Conservation (phyloP, 1,140 invertebrate species). For the Holcopasites calliopsidis region DNA sequence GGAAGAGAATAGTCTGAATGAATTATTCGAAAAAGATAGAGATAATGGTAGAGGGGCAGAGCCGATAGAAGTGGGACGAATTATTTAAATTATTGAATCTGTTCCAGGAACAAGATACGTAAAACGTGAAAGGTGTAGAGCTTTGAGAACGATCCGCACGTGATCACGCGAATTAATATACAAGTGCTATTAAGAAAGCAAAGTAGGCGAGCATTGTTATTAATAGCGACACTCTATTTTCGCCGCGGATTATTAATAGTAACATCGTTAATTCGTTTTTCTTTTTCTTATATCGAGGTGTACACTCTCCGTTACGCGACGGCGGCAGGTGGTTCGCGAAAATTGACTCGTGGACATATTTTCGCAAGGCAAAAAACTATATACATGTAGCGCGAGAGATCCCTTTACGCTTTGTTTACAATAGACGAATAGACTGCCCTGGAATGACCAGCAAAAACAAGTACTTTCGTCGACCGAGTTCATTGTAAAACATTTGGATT, state of each 20-base stretch:
- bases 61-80: no score
- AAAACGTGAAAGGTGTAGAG: background rate
- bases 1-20: background rate
- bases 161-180: slow-evolving; percentile 3
- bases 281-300: slow-evolving; percentile 35
- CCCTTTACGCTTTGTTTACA: slow-evolving; percentile 16
- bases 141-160: background rate
- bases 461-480: no score
- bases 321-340: slow-evolving; percentile 35
- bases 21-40: no score
- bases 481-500: no score
- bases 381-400: slow-evolving; percentile 17
- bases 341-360: slow-evolving; percentile 40
- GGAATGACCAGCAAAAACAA: background rate
- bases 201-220: slow-evolving; percentile 15
- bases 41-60: no score
- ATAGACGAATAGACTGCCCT: background rate
- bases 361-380: slow-evolving; percentile 43
- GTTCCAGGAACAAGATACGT: no score
- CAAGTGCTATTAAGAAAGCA: slow-evolving; percentile 32
- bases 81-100: no score
- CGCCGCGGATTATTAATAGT: slow-evolving; percentile 35
- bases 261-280: slow-evolving; percentile 39
- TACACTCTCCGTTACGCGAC: slow-evolving; percentile 20
- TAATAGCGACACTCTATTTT: slow-evolving; percentile 36